These are phyloP conservation scores for Amia ocellicauda DNA, from an alignment of 2,113 vertebrate species.

Conservation along the genomic window DNA sequence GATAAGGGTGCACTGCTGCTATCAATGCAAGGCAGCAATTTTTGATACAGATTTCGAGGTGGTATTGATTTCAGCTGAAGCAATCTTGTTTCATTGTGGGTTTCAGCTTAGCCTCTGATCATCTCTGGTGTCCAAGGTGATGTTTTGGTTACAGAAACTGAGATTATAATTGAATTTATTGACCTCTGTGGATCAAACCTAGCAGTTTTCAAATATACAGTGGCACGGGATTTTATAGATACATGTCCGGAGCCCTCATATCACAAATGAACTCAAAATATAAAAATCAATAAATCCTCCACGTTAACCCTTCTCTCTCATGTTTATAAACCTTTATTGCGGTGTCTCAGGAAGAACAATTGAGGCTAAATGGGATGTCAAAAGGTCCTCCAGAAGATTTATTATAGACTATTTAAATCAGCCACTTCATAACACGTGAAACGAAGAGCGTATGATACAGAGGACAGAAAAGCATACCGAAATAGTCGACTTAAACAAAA, in stretches of 20 bases:
- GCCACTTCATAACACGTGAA: too few relatives aligned
- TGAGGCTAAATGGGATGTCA: too few relatives aligned
- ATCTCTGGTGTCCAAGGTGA: slow-evolving; percentile 60
- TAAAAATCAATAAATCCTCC: slow-evolving; percentile 19
- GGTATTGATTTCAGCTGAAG: slow-evolving; percentile 84
- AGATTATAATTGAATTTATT: slow-evolving; percentile 40
- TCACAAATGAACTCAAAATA: slow-evolving; percentile 16
- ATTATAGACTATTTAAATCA: background rate
- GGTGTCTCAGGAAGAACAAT: too few relatives aligned
- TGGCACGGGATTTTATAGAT: slow-evolving; percentile 24
- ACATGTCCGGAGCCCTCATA: slow-evolving; percentile 14
- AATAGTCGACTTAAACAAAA: slow-evolving; percentile 62
- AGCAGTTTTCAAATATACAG: slow-evolving; percentile 31
- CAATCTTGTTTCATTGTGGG: slow-evolving; percentile 68
- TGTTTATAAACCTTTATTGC: too few relatives aligned
- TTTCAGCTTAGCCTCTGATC: slow-evolving; percentile 69
- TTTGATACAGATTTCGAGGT: slow-evolving; percentile 65
- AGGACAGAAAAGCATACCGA: slow-evolving; percentile 42
- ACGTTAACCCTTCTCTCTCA: background rate
- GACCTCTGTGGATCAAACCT: slow-evolving; percentile 43
- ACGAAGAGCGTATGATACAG: too few relatives aligned
- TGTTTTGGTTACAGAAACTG: slow-evolving; percentile 66
- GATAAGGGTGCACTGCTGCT: slow-evolving; percentile 71
- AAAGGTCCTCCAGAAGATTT: background rate
- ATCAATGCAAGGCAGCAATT: slow-evolving; percentile 61